Percentiles rank a stretch among this genome's conserved stretches.
phyloP scores from a whole-genome alignment of 2,797 vertebrate species.

The Anabacerthia variegaticeps region DNA sequence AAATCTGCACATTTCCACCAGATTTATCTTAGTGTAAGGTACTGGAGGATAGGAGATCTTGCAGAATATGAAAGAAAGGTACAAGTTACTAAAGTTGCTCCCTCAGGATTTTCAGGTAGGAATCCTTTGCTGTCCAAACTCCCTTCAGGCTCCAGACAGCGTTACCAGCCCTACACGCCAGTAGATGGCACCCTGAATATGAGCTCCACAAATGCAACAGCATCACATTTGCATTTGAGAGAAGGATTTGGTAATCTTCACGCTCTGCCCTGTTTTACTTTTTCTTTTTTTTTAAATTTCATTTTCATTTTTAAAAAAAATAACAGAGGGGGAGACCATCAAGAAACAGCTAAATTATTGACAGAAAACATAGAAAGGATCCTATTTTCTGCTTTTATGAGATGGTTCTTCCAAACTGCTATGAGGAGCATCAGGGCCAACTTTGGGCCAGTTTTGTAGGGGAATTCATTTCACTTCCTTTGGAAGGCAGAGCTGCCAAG shows the following conservation, averaged over 20 bases:
- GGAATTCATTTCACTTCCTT: neutral
- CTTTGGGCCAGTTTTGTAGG: neutral
- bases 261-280: neutral
- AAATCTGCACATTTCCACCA: neutral
- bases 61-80: neutral
- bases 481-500: conserved; percentile 35
- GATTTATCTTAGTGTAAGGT: neutral
- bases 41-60: neutral
- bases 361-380: neutral
- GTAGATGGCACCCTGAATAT: conserved; percentile 66
- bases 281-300: too few species aligned
- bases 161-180: neutral
- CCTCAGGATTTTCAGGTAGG: neutral
- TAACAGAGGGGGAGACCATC: neutral
- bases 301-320: neutral
- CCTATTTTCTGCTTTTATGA: neutral
- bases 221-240: neutral
- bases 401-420: neutral
- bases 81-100: neutral
- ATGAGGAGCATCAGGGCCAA: neutral
- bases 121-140: neutral
- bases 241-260: neutral
- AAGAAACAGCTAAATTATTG: neutral
- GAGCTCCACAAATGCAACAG: neutral
- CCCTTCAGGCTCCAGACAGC: neutral